Conservation (phyloP, 2,888 invertebrate species). For the Melipona beecheii region DNA sequence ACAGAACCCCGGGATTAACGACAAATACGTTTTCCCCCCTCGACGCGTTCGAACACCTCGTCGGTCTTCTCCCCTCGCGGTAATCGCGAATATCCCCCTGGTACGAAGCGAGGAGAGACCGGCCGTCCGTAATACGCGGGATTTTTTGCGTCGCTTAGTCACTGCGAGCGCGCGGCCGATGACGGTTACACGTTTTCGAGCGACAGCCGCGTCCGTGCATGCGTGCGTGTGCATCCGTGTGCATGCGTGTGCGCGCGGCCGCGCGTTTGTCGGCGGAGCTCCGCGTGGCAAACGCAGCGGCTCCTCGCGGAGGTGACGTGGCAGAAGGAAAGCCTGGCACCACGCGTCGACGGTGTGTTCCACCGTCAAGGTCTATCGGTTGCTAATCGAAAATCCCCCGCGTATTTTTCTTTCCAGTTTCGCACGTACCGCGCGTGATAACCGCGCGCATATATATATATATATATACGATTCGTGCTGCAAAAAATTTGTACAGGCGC, state of each 20-base stretch:
- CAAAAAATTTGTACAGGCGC: conserved; percentile 20
- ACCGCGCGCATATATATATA: not conserved
- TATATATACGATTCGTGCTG: not conserved
- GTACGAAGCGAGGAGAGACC: conserved; percentile 25
- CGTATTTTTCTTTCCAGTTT: not conserved
- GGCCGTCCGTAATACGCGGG: conserved; percentile 56
- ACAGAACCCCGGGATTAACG: conserved; percentile 4
- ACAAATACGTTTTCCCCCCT: conserved; percentile 36
- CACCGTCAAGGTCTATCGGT: conserved; percentile 49
- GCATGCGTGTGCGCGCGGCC: not conserved
- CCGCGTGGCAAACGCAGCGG: conserved; percentile 31
- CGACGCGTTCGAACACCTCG: conserved; percentile 46
- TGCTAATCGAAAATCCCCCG: conserved; percentile 41
- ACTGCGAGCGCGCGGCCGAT: conserved; percentile 58
- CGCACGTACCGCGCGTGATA: not conserved
- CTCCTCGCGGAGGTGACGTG: conserved; percentile 8
- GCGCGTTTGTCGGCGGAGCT: conserved; percentile 40
- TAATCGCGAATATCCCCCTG: conserved; percentile 51
- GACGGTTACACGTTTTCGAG: conserved; percentile 52
- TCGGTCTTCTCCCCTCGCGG: conserved; percentile 37
- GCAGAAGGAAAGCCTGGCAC: conserved; percentile 10
- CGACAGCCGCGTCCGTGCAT: not conserved
- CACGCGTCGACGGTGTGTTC: conserved; percentile 51
- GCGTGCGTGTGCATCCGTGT: not conserved
- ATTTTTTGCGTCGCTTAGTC: conserved; percentile 75